Percentiles rank a stretch among this genome's conserved stretches.
Evolutionary conservation across 2,888 invertebrate species (phyloP).

Genomic region (Piscicola geometra): DNA sequence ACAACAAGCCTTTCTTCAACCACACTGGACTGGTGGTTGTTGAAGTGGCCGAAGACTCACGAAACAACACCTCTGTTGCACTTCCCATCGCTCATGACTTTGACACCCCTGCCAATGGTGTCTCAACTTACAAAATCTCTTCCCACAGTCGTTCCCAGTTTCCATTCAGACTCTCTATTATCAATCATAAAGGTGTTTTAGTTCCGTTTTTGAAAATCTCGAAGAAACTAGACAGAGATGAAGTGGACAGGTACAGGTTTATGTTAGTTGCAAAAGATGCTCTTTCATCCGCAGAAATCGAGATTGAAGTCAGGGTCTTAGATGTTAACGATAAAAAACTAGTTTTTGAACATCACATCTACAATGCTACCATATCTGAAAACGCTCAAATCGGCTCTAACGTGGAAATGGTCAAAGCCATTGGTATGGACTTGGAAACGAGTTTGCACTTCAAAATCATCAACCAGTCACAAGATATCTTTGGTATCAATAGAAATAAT

Average conservation of each 20-base stretch:
- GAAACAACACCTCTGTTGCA: background rate
- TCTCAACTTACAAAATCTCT: background rate
- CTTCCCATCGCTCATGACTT: background rate
- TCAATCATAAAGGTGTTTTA: background rate
- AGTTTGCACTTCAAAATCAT: constrained; percentile 45
- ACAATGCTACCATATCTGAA: constrained; percentile 75
- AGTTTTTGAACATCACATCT: constrained; percentile 65
- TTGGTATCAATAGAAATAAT: constrained; percentile 37
- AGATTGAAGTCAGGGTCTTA: constrained; percentile 46
- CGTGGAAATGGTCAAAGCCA: constrained; percentile 48
- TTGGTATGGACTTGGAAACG: constrained; percentile 47
- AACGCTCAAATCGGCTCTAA: constrained; percentile 45
- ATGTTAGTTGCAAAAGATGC: background rate
- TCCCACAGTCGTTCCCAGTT: background rate
- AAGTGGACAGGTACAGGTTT: background rate
- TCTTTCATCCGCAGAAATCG: background rate
- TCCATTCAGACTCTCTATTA: background rate
- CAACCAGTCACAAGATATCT: constrained; percentile 42
- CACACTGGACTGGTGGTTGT: background rate
- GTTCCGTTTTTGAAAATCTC: background rate
- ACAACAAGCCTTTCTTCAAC: background rate
- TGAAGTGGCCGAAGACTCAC: background rate
- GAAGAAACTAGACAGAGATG: background rate
- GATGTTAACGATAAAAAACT: constrained; percentile 54
- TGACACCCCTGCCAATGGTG: background rate